These are phyloP conservation scores for Nansenia antarctica DNA, from an alignment of 2,113 vertebrate species.

Conservation along the genomic window DNA sequence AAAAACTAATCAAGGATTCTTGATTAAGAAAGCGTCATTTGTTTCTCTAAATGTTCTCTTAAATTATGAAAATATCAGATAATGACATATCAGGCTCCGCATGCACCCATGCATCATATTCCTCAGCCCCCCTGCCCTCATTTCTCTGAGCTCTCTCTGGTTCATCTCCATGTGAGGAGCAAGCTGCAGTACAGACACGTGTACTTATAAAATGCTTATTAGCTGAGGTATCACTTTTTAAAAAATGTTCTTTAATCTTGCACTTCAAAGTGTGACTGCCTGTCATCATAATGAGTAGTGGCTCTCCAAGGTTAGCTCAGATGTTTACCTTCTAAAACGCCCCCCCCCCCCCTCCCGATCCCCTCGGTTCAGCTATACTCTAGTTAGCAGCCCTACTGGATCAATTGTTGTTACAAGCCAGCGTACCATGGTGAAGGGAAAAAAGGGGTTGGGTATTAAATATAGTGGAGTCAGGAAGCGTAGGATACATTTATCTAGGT, in stretches of 20 bases:
- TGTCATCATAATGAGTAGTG: constrained; percentile 28
- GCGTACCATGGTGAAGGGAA: constrained; percentile 47
- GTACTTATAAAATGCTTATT: constrained; percentile 45
- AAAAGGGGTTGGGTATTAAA: constrained; percentile 47
- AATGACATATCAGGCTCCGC: not conserved
- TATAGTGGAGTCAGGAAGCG: constrained; percentile 45
- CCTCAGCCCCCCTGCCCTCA: not conserved
- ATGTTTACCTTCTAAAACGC: constrained; percentile 52
- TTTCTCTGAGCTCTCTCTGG: constrained; percentile 14
- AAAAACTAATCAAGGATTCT: no score
- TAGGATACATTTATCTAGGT: constrained; percentile 68
- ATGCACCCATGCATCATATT: not conserved
- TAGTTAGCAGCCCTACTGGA: constrained; percentile 65
- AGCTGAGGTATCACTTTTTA: constrained; percentile 28
- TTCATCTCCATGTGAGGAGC: constrained; percentile 26
- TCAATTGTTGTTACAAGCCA: constrained; percentile 59
- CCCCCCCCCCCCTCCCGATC: constrained; percentile 8
- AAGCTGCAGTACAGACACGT: constrained; percentile 43
- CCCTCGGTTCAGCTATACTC: constrained; percentile 57
- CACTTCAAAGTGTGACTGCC: constrained; percentile 37
- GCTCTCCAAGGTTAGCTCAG: constrained; percentile 17
- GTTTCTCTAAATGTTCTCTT: not conserved
- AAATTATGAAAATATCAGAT: not conserved
- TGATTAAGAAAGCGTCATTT: not conserved
- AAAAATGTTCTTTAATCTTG: constrained; percentile 39